Base-by-base conservation (phyloP, 2,888 invertebrate species). In the Augochlorella aurata region DNA sequence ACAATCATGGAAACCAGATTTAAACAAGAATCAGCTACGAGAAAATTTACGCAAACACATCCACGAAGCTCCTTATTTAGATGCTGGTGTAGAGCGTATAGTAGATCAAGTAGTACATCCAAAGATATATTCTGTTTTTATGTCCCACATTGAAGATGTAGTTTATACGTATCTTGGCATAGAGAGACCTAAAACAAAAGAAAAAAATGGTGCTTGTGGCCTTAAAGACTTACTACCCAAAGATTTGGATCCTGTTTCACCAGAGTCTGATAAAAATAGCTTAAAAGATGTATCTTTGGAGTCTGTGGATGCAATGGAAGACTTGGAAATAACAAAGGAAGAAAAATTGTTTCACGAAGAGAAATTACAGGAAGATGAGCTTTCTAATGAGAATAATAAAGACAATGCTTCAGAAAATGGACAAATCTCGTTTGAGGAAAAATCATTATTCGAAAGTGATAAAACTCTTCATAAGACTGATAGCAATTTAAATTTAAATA, bases 71-170 rank as follows among this genome's bases (percentile, higher is more conserved):
- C 97, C 97, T 66, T 98, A 97, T 93, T 94, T 99, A 86, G 97
- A 98, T 90, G 97, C 96, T 87, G 99, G 99, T 12, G 97, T 99
- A 3, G 98, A 98, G 93, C 96, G 98, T 86, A 98, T 99, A 84
- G 98, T 99, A 0, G 98, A 98, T 92, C 99, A 99, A 95, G 98
- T 98, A 0, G 98, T 99, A 0, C 98, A 98, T 93, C 98, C 98
- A 0, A 98, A 98, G 94, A 97, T 98, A 10, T 96, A 96, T 84
- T 96, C 97, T 3, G 96, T 97, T 16, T 98, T 98, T 92, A 96
- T 97, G 91, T 97, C 98, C 0, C 97, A 97, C 95, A 97, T 99
- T 12, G 98, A 98, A 93, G 97, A 98, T 90, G 96, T 98, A 21
- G 97, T 98, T 0, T 98, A 98, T 92, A 97, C 97, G 92, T 97